Conservation (phyloP, 1,140 invertebrate genomes). For the Holotrichia oblita region DNA sequence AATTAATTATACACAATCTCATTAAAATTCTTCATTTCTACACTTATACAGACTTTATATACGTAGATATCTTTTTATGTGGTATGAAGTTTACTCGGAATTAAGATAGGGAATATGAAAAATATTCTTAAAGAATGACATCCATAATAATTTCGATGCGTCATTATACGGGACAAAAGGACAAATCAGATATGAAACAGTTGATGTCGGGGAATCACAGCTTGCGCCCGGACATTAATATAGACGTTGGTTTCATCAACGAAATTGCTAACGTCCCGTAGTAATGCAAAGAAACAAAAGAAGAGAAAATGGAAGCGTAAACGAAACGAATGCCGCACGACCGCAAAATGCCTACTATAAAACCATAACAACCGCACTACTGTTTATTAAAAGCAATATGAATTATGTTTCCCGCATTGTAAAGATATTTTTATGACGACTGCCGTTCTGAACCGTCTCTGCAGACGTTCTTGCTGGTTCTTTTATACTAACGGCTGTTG, state of each 20-base stretch:
- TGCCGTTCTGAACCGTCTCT: slow-evolving; percentile 19
- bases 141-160: no score
- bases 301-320: background rate
- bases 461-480: background rate
- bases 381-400: slow-evolving; percentile 43
- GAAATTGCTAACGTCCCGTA: background rate
- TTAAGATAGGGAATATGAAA: no score
- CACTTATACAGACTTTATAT: slow-evolving; percentile 10
- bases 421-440: slow-evolving; percentile 40
- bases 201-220: background rate
- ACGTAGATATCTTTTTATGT: no score
- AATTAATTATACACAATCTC: slow-evolving; percentile 34
- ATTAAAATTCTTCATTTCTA: slow-evolving; percentile 33
- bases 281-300: background rate
- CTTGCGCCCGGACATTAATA: background rate
- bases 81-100: no score
- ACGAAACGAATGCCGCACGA: slow-evolving; percentile 31
- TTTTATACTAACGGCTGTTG: background rate
- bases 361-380: slow-evolving; percentile 39
- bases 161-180: no score
- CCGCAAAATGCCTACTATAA: slow-evolving; percentile 38
- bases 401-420: slow-evolving; percentile 44
- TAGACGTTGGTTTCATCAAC: background rate
- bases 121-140: no score
- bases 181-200: no score